Percentiles rank a stretch among this genome's conserved stretches.
Conservation (phyloP, 2,888 invertebrate species). For the Schizaphis graminum region DNA sequence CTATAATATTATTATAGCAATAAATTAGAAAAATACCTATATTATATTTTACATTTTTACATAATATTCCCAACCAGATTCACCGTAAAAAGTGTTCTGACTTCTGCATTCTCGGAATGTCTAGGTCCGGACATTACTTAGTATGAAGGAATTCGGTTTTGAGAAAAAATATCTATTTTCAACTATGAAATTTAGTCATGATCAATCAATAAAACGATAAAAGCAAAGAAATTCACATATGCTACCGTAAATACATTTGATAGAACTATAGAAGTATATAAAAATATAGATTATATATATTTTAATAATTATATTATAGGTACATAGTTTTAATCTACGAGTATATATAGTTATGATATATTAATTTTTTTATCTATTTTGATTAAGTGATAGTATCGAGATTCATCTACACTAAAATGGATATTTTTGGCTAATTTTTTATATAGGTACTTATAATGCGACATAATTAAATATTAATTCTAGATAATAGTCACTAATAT, state of each 20-base stretch:
- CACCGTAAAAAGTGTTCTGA: neutral
- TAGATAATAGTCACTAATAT: neutral
- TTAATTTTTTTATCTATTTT: neutral
- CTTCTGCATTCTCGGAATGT: neutral
- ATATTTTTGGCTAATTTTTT: neutral
- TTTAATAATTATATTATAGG: neutral
- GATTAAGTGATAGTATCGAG: neutral
- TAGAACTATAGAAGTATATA: neutral
- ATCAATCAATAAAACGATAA: neutral
- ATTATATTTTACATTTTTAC: neutral
- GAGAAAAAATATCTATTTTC: neutral
- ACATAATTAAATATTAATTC: neutral
- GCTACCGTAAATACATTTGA: neutral
- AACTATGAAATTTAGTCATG: neutral
- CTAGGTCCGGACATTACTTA: neutral
- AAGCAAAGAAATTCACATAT: neutral
- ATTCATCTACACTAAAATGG: neutral
- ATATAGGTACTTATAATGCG: neutral
- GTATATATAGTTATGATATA: neutral
- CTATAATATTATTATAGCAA: neutral
- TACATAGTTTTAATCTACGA: neutral
- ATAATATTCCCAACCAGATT: neutral
- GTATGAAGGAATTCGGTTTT: neutral
- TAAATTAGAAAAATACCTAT: neutral
- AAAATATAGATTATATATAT: neutral